These are phyloP conservation scores for Phyllostomus hastatus DNA, from an alignment of 2,113 vertebrate species.

Conservation along the genomic window DNA sequence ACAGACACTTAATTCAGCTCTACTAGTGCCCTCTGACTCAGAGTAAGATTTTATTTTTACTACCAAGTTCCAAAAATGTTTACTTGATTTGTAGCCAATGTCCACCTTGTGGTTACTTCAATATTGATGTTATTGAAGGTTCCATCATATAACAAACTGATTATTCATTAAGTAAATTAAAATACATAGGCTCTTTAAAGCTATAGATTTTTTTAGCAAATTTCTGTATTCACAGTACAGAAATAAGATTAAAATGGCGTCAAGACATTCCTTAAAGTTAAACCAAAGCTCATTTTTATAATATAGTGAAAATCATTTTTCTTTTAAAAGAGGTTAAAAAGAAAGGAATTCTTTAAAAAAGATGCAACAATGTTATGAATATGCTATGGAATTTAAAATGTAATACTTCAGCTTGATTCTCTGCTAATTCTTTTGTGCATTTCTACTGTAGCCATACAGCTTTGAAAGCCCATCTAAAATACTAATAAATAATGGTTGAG, in stretches of 20 bases:
- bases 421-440: background rate
- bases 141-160: background rate
- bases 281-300: background rate
- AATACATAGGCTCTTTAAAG: constrained; percentile 14
- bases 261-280: background rate
- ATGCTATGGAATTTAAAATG: constrained; percentile 12
- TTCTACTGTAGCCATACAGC: background rate
- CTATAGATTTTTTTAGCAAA: background rate
- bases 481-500: constrained; percentile 15
- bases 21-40: background rate
- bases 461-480: background rate
- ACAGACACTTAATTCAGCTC: background rate
- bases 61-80: background rate
- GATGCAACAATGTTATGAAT: constrained; percentile 2
- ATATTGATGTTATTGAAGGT: background rate
- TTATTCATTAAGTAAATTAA: constrained; percentile 44
- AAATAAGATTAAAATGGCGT: constrained; percentile 11
- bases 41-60: background rate
- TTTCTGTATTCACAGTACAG: constrained; percentile 1
- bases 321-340: constrained; percentile 7
- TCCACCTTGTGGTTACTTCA: background rate
- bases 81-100: background rate
- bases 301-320: background rate
- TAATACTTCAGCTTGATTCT: constrained; percentile 1
- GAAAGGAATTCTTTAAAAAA: constrained; percentile 37